A percentile compares a stretch with the other conserved stretches of the same genome.
Evolutionary conservation across 2,113 vertebrate genomes (phyloP).

Genomic region (Verasper variegatus): DNA sequence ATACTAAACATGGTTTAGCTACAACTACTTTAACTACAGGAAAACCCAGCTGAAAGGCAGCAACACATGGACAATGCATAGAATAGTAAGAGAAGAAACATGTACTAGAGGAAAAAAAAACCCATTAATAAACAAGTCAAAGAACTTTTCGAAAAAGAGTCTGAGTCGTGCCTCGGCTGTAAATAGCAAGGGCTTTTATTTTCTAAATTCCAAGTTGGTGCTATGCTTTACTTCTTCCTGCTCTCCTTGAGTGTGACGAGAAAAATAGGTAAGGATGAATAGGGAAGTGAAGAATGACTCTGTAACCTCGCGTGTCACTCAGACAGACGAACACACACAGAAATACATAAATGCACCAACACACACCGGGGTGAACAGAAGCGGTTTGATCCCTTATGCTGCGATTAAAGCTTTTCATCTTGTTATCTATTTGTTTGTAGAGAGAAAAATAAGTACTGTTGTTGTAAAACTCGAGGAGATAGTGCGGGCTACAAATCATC

Average conservation of each 20-base stretch:
- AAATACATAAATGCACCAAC: background rate
- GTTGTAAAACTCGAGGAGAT: slow-evolving; percentile 70
- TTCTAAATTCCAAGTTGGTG: slow-evolving; percentile 23
- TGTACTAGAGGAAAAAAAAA: slow-evolving; percentile 16
- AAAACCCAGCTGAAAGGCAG: slow-evolving; percentile 13
- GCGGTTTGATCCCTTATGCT: slow-evolving; percentile 26
- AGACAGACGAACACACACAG: background rate
- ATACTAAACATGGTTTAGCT: slow-evolving; percentile 33
- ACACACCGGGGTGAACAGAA: slow-evolving; percentile 3
- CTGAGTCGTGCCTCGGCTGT: slow-evolving; percentile 37
- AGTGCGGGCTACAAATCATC: slow-evolving; percentile 63
- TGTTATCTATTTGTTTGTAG: slow-evolving; percentile 58
- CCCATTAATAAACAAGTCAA: slow-evolving; percentile 61
- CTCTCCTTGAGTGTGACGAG: slow-evolving; percentile 69
- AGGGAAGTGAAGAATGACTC: slow-evolving; percentile 48
- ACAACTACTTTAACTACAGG: slow-evolving; percentile 50
- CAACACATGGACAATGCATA: slow-evolving; percentile 38
- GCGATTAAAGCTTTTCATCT: slow-evolving; percentile 46
- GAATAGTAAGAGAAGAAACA: slow-evolving; percentile 10
- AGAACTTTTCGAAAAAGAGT: slow-evolving; percentile 37
- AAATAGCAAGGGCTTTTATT: slow-evolving; percentile 57
- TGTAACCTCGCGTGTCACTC: slow-evolving; percentile 37
- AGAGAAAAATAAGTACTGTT: slow-evolving; percentile 66
- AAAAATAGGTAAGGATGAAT: slow-evolving; percentile 44
- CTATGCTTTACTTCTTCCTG: slow-evolving; percentile 47